Evolutionary conservation across 2,888 invertebrate genomes (phyloP), one percentile per base, ranked within the genome.

Genomic region (Dimorphilus gyrociliatus): DNA sequence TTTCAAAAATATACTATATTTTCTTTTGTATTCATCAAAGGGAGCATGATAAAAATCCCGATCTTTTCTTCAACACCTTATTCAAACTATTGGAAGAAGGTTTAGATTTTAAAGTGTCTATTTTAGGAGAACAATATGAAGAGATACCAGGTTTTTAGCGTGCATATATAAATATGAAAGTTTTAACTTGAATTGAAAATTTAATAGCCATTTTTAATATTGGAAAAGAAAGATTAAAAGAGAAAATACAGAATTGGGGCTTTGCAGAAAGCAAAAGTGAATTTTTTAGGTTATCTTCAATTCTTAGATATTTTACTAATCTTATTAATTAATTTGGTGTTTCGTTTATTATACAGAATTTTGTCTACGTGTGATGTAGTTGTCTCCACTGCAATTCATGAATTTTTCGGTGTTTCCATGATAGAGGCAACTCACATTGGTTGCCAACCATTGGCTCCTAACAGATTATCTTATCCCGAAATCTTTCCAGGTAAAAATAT

Each of bases 381-480:
- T 3, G 69, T 78, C 17, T 78, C 78, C 1, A 78, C 78, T 4
- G 75, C 78, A 1, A 65, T 68, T 16, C 78, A 78, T 54, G 78
- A 78, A 54, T 78, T 78, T 57, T 78, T 74, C 57, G 78, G 78
- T 19, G 76, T 77, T 15, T 70, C 76, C 15, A 74, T 78, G 76
- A 74, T 77, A 35, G 78, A 78, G 60, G 74, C 75, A n/a, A 69
- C 70, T 2, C 69, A 68, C 42, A 69, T 69, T 39, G 74, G 75
- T n/a, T 77, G 76, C 51, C 72, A 71, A 53, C 77, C 78, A 3
- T 55, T 78, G 16, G 72, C 72, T 30, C 78, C 78, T 4, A 72
- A 73, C 42, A 60, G 66, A 39, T 60, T 78, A 3, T 75, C 74
- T 2, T 78, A 78, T 63, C 75, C 76, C 1, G 78, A 78, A 65